Base-by-base conservation (phyloP, 2,888 invertebrate genomes). In the Anarsia innoxiella region DNA sequence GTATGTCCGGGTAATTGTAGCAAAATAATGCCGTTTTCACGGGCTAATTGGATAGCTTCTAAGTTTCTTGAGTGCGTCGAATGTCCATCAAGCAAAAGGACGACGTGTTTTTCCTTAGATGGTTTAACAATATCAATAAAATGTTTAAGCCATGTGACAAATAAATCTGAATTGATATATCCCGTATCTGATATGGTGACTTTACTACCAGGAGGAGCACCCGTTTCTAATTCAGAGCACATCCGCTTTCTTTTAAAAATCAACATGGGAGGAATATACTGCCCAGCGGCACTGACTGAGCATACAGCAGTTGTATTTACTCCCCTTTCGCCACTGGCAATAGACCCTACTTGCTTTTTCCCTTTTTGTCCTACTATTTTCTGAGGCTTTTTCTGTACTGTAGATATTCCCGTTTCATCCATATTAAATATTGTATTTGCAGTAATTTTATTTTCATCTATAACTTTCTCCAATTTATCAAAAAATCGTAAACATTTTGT, bases 71-170 rank as follows among this genome's bases (percentile, higher is more conserved):
- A 41, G 30, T 50, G 46, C 5, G 40, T 46, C 8, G 36, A 27
- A 37, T 50, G 47, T 4, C 47, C 49, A 42, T 47, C 46, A 12
- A 46, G 28, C 5, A 45, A 12, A 9, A 49, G 43, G 5, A 47
- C 13, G 13, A 44, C 41, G 27, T 42, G 37, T 30, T 40, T 40
- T 36, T 45, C 35, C 19, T 42, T 25, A 12, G 32, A 19, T 13
- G 41, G 36, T 23, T 40, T 40, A 2, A 33, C 36, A 3, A 25
- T 25, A 1, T 12, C 8, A 11, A 32, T 19, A 28, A 40, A 40
- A 23, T 40, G 36, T 19, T 36, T 8, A 12, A 40, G 15, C 40
- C 37, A 37, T 12, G 16, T 3, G 2, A 32, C 32, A 23, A 37
- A 37, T 2, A 37, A 4, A 4, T 31, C 31, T 1, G 9, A 3